Evolutionary conservation across 1,140 invertebrate genomes (phyloP).

Genomic region (Solenopsis fugax): DNA sequence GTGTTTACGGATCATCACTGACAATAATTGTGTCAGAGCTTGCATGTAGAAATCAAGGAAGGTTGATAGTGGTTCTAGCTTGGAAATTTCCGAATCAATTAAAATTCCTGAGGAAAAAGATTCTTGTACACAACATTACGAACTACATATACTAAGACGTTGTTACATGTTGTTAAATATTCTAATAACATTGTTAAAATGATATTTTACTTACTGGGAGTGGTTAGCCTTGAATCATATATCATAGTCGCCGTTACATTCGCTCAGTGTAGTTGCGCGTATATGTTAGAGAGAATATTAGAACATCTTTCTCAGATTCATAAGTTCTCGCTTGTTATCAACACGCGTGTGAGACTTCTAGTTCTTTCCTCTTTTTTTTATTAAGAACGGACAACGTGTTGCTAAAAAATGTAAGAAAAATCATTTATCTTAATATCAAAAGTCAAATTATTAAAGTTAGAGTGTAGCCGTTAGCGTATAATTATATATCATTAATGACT

Average conservation of each 20-base stretch:
- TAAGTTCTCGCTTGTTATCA: neutral
- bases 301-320: constrained; percentile 28
- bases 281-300: neutral
- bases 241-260: constrained; percentile 26
- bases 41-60: too few relatives aligned
- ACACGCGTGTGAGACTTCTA: neutral
- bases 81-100: too few relatives aligned
- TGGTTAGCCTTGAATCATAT: constrained; percentile 68
- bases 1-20: too few relatives aligned
- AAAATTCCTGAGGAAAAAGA: too few relatives aligned
- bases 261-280: constrained; percentile 35
- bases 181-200: too few relatives aligned
- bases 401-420: constrained; percentile 13
- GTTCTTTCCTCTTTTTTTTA: neutral
- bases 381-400: neutral
- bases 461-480: neutral
- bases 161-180: too few relatives aligned
- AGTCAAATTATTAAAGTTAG: neutral
- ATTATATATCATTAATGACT: neutral
- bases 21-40: too few relatives aligned
- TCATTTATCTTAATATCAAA: neutral
- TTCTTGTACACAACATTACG: too few relatives aligned
- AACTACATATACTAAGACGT: too few relatives aligned
- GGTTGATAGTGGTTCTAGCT: too few relatives aligned
- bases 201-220: too few relatives aligned